Conservation (phyloP, 2,797 vertebrate genomes). For the Diglossa cyanea region DNA sequence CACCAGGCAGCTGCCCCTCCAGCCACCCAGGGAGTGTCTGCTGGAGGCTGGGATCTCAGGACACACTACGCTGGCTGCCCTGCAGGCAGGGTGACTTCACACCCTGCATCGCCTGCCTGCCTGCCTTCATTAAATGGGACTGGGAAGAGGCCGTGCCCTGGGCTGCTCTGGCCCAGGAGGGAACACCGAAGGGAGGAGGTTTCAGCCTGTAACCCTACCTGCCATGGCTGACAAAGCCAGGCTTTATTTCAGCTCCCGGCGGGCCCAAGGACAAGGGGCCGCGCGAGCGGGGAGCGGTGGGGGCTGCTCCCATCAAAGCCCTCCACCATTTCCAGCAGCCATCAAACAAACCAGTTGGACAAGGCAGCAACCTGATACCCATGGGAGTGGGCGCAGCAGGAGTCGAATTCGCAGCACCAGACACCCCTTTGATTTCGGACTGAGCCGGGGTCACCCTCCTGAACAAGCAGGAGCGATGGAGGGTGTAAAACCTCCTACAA, state of each 20-base stretch:
- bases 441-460: conserved; percentile 4
- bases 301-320: conserved; percentile 52
- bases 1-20: conserved; percentile 70
- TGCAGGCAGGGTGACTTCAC: conserved; percentile 39
- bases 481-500: neutral
- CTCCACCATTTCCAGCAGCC: conserved; percentile 16
- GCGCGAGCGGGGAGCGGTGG: neutral
- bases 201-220: conserved; percentile 65
- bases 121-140: conserved; percentile 56
- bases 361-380: conserved; percentile 62
- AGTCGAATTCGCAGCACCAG: neutral
- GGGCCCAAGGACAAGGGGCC: conserved; percentile 6
- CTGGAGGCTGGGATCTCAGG: neutral
- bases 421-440: conserved; percentile 47
- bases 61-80: neutral
- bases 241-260: conserved; percentile 22
- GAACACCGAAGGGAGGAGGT: neutral
- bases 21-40: neutral
- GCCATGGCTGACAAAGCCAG: conserved; percentile 22
- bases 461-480: neutral
- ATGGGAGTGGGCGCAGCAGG: conserved; percentile 37
- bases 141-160: conserved; percentile 68
- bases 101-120: neutral
- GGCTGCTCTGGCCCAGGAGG: conserved; percentile 20
- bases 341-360: conserved; percentile 66